Percentiles rank a stretch among this genome's conserved stretches.
Evolutionary conservation across 2,888 invertebrate genomes (phyloP).

Genomic region (Amiota minor): DNA sequence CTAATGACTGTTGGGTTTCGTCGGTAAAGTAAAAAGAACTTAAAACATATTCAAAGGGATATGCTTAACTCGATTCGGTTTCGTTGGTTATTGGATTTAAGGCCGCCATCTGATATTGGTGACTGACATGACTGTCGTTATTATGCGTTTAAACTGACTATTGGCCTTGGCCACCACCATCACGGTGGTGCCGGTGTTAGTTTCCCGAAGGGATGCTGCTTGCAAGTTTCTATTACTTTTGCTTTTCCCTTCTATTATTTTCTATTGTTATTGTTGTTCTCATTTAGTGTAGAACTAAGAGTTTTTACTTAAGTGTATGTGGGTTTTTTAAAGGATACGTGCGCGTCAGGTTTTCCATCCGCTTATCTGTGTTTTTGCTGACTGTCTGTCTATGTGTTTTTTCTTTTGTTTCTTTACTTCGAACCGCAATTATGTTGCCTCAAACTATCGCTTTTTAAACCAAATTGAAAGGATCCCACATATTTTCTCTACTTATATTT

Average conservation of each 20-base stretch:
- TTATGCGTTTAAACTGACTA: constrained; percentile 56
- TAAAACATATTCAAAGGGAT: background rate
- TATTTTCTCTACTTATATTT: background rate
- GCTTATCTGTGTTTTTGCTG: too few species aligned
- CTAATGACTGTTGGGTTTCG: background rate
- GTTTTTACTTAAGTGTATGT: background rate
- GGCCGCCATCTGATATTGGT: constrained; percentile 32
- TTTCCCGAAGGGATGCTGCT: background rate
- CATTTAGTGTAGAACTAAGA: too few species aligned
- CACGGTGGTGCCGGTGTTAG: too few species aligned
- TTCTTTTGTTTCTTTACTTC: constrained; percentile 46
- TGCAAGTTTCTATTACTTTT: constrained; percentile 4
- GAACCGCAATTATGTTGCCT: constrained; percentile 63
- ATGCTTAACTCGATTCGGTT: constrained; percentile 21
- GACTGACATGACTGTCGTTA: constrained; percentile 67
- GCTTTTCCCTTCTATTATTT: constrained; percentile 6
- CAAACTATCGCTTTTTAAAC: constrained; percentile 49
- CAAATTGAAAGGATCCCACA: background rate
- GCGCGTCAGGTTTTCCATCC: too few species aligned
- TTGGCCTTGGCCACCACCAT: too few species aligned
- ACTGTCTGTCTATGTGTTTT: background rate
- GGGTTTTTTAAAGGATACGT: too few species aligned
- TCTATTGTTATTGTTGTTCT: background rate
- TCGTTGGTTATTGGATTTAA: constrained; percentile 28
- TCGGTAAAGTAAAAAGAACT: background rate